phyloP scores from a whole-genome alignment of 2,113 vertebrate species.

The Nannospalax galili region DNA sequence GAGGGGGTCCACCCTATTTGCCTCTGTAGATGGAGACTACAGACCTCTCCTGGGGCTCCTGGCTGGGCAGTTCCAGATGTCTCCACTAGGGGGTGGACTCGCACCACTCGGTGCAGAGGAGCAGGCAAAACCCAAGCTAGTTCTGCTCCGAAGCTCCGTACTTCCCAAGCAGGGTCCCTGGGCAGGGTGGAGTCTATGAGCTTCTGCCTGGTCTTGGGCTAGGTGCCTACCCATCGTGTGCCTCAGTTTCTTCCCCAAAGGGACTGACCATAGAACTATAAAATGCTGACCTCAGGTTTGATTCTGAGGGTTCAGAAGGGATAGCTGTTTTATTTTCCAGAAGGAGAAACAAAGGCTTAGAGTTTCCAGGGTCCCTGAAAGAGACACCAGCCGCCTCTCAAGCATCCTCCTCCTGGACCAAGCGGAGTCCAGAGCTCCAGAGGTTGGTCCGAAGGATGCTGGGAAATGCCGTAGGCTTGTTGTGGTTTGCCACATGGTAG shows the following conservation, averaged over 20 bases:
- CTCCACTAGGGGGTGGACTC: slow-evolving; percentile 26
- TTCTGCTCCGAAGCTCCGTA: neutral
- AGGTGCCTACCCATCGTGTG: too few relatives aligned
- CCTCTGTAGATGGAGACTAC: neutral
- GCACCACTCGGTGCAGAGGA: neutral
- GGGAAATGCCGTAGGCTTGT: neutral
- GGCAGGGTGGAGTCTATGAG: fast-evolving
- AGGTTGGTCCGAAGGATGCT: fast-evolving
- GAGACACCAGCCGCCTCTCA: neutral
- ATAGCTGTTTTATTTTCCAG: neutral
- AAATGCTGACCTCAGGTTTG: neutral
- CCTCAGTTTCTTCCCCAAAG: neutral
- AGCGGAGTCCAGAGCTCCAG: neutral
- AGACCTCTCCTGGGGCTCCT: fast-evolving
- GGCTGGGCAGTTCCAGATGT: neutral
- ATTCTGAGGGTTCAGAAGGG: neutral
- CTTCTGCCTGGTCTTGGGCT: neutral
- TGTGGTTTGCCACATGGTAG: neutral
- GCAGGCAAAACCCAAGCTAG: fast-evolving
- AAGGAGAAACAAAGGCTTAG: neutral
- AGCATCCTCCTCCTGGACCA: neutral
- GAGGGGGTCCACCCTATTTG: too few relatives aligned
- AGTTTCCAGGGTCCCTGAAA: neutral
- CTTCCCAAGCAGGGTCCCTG: too few relatives aligned
- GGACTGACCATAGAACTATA: neutral